Evolutionary conservation across 2,797 vertebrate species (phyloP).

Genomic region (Nasua narica): DNA sequence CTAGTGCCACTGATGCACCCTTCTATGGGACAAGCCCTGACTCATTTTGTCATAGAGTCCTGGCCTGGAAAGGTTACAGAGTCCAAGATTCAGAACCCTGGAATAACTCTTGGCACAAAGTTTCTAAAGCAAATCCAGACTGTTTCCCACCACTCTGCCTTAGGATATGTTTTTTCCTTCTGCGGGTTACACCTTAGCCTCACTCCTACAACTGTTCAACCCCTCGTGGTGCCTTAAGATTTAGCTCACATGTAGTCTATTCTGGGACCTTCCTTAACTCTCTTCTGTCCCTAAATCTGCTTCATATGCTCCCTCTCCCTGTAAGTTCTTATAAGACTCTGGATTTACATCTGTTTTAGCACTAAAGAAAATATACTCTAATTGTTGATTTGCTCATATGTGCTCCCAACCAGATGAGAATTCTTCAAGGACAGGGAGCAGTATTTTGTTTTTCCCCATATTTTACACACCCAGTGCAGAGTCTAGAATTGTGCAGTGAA

Average conservation of each 20-base stretch:
- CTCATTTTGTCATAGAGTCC: not conserved
- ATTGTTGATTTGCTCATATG: not conserved
- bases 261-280: not conserved
- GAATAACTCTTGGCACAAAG: not conserved
- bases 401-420: not conserved
- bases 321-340: not conserved
- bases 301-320: not conserved
- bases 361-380: not conserved
- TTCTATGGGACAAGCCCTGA: not conserved
- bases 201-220: not conserved
- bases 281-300: not conserved
- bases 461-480: not conserved
- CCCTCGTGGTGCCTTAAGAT: not conserved
- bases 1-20: not conserved
- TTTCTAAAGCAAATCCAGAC: not conserved
- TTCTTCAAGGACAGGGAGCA: not conserved
- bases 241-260: not conserved
- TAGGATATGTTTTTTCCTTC: not conserved
- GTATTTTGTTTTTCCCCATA: not conserved
- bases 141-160: not conserved
- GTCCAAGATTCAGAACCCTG: not conserved
- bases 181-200: not conserved
- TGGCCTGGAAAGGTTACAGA: not conserved
- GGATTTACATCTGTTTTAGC: not conserved
- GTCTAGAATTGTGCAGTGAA: not conserved